A percentile compares a stretch with the other conserved stretches of the same genome.
These are phyloP conservation scores for Gallinago jamesoni DNA, from an alignment of 2,113 vertebrate species.

Conservation along the genomic window DNA sequence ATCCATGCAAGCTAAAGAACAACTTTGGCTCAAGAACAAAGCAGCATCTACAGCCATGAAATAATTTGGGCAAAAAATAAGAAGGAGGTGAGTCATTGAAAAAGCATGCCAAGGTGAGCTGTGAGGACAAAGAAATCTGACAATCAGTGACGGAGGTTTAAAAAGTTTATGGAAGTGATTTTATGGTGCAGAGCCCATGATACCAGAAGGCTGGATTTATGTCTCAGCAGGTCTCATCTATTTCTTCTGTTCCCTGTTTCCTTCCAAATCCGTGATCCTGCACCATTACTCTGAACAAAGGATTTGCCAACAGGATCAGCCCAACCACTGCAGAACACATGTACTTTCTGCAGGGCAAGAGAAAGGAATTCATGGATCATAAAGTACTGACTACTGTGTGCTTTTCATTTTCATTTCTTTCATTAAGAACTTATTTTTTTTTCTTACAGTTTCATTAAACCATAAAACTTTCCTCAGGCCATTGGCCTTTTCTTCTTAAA, in stretches of 20 bases:
- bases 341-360: constrained; percentile 7
- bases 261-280: neutral
- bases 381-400: neutral
- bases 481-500: neutral
- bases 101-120: neutral
- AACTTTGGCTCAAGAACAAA: neutral
- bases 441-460: constrained; percentile 29
- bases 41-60: neutral
- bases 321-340: neutral
- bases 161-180: neutral
- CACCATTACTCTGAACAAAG: rapidly evolving
- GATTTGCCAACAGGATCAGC: neutral
- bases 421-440: neutral
- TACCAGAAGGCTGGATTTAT: neutral
- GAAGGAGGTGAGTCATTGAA: neutral
- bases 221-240: neutral
- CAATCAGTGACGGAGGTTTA: neutral
- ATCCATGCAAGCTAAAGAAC: neutral
- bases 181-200: neutral
- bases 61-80: neutral
- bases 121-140: neutral
- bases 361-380: constrained; percentile 13
- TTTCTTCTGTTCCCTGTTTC: neutral
- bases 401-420: constrained; percentile 29
- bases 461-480: neutral